Evolutionary conservation across 1,140 invertebrate genomes (phyloP), one percentile per base, ranked within the genome.

Genomic region (Dendrolimus punctatus): DNA sequence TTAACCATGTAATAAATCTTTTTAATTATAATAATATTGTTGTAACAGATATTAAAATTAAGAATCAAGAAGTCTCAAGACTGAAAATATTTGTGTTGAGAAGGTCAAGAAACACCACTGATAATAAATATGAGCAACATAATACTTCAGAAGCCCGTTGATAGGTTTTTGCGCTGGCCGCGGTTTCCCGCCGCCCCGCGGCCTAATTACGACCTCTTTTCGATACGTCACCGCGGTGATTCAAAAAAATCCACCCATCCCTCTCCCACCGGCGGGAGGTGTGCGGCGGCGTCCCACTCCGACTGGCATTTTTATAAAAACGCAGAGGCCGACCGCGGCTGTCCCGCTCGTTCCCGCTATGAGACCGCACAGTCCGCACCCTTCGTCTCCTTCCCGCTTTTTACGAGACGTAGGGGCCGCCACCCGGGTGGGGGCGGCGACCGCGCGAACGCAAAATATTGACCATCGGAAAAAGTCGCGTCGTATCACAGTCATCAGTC

Each of bases 401-500:
- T 88, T 88, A 88, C 86, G 86, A 88, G 86, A 87, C 82, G 81
- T 70, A 80, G 82, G 80, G 80, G 77, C 84, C 77, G 73, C 80
- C 79, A 81, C 80, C 80, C 80, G 79, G 75, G 85, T 80, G 82
- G 76, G 84, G 78, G 76, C 76, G 75, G 77, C 80, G 77, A 80
- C 77, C 79, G 75, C 80, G 78, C 77, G 78, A 84, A 88, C 83
- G 80, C 82, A 85, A 87, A 87, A 88, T 87, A 87, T 87, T 88
- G 86, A 88, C 85, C 86, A 88, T 87, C 82, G 86, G 86, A 88
- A 88, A 88, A 88, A 88, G 86, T 88, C 85, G 80, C 80, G 76
- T 87, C 83, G 84, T 84, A 82, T 82, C 80, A 75, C 80, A 88
- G 82, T 85, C 86, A 88, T 87, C 86, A 88, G 86, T 88, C 85